Conservation (phyloP, 2,113 vertebrate species). For the Xiphophorus hellerii region DNA sequence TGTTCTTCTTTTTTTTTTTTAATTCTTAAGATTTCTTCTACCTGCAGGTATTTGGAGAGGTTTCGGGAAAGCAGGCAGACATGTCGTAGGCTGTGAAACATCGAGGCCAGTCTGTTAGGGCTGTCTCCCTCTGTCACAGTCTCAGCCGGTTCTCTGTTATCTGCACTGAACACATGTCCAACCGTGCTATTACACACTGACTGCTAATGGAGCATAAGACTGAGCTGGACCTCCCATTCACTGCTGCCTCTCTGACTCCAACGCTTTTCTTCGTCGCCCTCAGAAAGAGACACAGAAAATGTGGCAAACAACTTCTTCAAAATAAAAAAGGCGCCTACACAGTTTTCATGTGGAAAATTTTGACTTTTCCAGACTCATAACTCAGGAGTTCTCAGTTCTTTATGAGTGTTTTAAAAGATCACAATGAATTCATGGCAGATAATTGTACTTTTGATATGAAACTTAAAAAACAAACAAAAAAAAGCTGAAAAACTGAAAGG, state of each 20-base stretch:
- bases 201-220: constrained; percentile 75
- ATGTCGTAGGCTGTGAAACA: constrained; percentile 59
- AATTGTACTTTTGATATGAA: too few relatives aligned
- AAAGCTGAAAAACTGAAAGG: too few relatives aligned
- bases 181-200: constrained; percentile 72
- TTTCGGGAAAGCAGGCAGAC: constrained; percentile 42
- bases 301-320: constrained; percentile 19
- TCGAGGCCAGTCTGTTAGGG: constrained; percentile 69
- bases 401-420: too few relatives aligned
- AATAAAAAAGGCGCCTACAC: background rate
- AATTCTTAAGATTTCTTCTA: constrained; percentile 25
- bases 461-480: too few relatives aligned
- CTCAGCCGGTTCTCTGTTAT: constrained; percentile 73
- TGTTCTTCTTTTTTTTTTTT: background rate
- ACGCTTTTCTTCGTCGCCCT: constrained; percentile 21
- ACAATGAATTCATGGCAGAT: too few relatives aligned
- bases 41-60: constrained; percentile 43
- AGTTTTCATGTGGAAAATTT: background rate
- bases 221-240: constrained; percentile 68
- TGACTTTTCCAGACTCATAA: background rate
- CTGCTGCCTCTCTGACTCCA: constrained; percentile 33
- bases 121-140: constrained; percentile 68
- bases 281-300: constrained; percentile 28
- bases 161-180: constrained; percentile 79
- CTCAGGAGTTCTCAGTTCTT: too few relatives aligned